Conservation (phyloP, 2,797 vertebrate species). For the Muscicapa comitata region DNA sequence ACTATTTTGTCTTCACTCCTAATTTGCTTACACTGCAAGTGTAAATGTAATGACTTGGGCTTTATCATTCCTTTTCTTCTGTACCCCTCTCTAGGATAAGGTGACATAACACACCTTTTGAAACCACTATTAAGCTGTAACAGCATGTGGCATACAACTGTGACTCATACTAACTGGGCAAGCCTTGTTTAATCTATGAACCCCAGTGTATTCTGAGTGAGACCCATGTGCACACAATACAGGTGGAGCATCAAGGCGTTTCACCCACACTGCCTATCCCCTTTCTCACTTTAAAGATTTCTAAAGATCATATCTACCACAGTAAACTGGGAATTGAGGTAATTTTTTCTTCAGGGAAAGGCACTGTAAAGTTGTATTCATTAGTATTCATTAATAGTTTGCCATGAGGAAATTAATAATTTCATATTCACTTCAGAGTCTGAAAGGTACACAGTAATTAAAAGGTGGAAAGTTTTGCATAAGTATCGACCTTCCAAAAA, state of each 20-base stretch:
- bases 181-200: neutral
- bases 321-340: neutral
- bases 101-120: neutral
- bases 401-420: slow-evolving; percentile 31
- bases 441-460: slow-evolving; percentile 32
- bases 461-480: slow-evolving; percentile 1
- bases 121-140: neutral
- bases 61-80: neutral
- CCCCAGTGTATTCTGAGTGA: neutral
- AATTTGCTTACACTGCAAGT: neutral
- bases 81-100: neutral
- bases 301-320: neutral
- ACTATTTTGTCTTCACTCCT: neutral
- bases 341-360: neutral
- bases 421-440: neutral
- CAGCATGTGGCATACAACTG: neutral
- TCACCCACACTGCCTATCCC: neutral
- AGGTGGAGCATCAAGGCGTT: neutral
- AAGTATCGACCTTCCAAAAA: neutral
- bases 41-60: neutral
- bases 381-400: slow-evolving; percentile 37
- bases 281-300: neutral
- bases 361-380: neutral
- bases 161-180: neutral
- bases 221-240: neutral